Evolutionary conservation across 2,113 vertebrate genomes (phyloP).

Genomic region (Oxygymnocypris stewartii): DNA sequence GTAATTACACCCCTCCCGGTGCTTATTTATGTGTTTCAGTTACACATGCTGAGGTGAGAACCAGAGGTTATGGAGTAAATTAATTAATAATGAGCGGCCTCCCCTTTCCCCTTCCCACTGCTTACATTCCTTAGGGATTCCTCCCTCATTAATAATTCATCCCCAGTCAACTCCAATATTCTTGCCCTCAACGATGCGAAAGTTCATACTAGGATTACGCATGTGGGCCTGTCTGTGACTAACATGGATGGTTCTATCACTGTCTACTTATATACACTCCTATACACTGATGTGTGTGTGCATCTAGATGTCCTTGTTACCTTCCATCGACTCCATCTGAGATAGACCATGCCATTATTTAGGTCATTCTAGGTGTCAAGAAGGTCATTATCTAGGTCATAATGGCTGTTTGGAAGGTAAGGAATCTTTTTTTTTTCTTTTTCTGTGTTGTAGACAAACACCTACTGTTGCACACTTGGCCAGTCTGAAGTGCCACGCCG

Average conservation of each 20-base stretch:
- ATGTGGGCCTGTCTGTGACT: not conserved
- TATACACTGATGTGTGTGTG: not conserved
- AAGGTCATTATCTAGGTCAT: conserved; percentile 7
- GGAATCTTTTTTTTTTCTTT: not conserved
- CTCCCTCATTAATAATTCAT: conserved; percentile 53
- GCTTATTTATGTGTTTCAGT: not conserved
- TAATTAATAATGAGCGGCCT: conserved; percentile 50
- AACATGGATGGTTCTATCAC: not conserved
- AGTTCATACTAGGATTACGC: conserved; percentile 20
- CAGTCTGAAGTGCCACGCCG: conserved; percentile 8
- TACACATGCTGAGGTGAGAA: conserved; percentile 31
- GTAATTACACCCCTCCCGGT: not conserved
- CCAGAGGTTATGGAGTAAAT: conserved; percentile 41
- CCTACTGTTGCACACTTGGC: not conserved
- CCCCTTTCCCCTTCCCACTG: conserved; percentile 42
- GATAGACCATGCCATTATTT: not conserved
- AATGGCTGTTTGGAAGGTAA: not conserved
- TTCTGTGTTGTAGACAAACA: conserved; percentile 27
- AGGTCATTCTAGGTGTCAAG: conserved; percentile 21
- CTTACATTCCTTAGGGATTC: conserved; percentile 49
- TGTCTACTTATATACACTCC: not conserved
- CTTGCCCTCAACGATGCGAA: conserved; percentile 14
- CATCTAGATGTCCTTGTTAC: not conserved
- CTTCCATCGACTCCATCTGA: not conserved
- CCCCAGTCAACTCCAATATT: conserved; percentile 50